Base-by-base conservation (phyloP, 2,113 vertebrate species). In the Syrmaticus mikado region DNA sequence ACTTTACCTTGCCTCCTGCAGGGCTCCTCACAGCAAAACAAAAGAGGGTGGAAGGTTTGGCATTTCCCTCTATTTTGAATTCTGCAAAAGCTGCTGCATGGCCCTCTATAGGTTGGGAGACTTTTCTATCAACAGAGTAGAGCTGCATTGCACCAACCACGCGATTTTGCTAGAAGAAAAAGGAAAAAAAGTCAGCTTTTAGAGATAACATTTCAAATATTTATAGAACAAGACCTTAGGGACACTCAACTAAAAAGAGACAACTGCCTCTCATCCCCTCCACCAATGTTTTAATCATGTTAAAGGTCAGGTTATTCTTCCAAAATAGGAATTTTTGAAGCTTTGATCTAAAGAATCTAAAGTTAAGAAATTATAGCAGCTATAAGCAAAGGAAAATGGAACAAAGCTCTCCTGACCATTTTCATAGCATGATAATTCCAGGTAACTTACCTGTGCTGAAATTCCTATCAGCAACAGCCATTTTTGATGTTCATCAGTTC, bases 71-170 rank as follows among this genome's bases (percentile, higher is more conserved):
- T 72, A 98, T 97, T 97, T 98, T 99, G 95, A 99, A 99, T 92
- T 99, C 98, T 36, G 98, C 99, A 52, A 99, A 99, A 68, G 99
- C 98, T 40, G 99, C 99, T 21, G 99, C 98, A 8, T 99, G 99
- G 70, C 99, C 99, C 85, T 99, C 99, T 60, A 99, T 99, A 61
- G 99, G 98, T 45, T 99, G 99, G 45, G 99, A 99, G 41, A 99
- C 99, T 94, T 99, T 99, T 86, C 98, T 98, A 36, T 99, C 99
- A 68, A 99, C 98, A 0, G 99, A 99, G 85, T 99, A 99, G 61
- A 99, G 97, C 97, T 99, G 99, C 99, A 99, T 99, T 48, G 98
- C 98, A 18, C 99, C 99, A 32, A 99, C 98, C 43, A 99, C 99
- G 32, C 98, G 98, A 85, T 99, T 99, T 98, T 99, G 99, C 99